A percentile compares a stretch with the other conserved stretches of the same genome.
Conservation (phyloP, 2,888 invertebrate species). For the Platycnemis pennipes region DNA sequence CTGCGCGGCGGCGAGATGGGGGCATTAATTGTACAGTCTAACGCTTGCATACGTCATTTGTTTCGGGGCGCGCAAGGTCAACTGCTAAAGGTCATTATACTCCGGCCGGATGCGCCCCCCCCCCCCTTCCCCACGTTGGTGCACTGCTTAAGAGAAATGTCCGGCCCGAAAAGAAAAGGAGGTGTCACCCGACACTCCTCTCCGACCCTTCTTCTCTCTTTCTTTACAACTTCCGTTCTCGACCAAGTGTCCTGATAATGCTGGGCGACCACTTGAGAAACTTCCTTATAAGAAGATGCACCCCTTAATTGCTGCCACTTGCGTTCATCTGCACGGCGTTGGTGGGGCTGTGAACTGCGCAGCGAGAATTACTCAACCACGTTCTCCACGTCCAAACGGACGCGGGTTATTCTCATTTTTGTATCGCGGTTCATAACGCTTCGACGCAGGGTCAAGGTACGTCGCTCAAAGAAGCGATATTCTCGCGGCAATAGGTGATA, state of each 20-base stretch:
- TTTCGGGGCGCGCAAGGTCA: constrained; percentile 36
- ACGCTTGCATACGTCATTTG: constrained; percentile 7
- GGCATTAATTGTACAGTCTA: constrained; percentile 26
- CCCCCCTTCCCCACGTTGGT: too few relatives aligned
- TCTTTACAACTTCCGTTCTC: background rate
- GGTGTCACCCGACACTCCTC: background rate
- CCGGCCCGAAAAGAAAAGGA: too few relatives aligned
- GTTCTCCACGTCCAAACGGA: too few relatives aligned
- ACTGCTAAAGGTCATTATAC: constrained; percentile 28
- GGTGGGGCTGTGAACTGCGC: background rate
- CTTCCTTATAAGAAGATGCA: background rate
- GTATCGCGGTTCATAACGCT: too few relatives aligned
- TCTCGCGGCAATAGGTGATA: too few relatives aligned
- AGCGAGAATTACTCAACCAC: too few relatives aligned
- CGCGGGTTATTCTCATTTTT: too few relatives aligned
- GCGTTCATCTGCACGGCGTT: background rate
- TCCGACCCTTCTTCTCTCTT: too few relatives aligned
- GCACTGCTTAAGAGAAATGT: background rate
- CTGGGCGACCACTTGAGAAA: background rate
- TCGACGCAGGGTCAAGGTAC: too few relatives aligned
- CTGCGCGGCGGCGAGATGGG: background rate
- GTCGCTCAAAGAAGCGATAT: too few relatives aligned
- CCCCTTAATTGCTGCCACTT: constrained; percentile 11
- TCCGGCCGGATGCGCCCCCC: background rate
- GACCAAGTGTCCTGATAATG: background rate